These are phyloP conservation scores for Aphyosemion australe DNA, from an alignment of 2,113 vertebrate genomes.

Conservation along the genomic window DNA sequence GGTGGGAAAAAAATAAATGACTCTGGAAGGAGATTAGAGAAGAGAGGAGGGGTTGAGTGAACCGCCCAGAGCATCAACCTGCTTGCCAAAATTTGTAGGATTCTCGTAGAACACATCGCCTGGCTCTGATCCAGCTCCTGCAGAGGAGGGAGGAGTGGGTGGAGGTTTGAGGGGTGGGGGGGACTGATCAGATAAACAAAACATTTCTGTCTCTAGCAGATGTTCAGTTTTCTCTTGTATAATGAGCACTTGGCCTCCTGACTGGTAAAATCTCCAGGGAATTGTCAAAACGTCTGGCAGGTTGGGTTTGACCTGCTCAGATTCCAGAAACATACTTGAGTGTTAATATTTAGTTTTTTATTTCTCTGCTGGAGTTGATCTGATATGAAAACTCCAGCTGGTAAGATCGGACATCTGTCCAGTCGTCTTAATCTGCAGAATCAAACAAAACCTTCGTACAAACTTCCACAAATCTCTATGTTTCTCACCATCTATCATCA, in stretches of 20 bases:
- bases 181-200: slow-evolving; percentile 38
- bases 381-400: not conserved
- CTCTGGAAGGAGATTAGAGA: slow-evolving; percentile 21
- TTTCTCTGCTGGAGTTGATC: not conserved
- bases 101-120: slow-evolving; percentile 5
- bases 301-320: slow-evolving; percentile 14
- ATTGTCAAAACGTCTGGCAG: slow-evolving; percentile 9
- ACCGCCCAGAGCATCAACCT: not conserved
- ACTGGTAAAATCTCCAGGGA: slow-evolving; percentile 20
- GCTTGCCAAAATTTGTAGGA: slow-evolving; percentile 41
- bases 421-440: too few species aligned
- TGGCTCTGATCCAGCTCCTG: slow-evolving; percentile 39
- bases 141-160: slow-evolving; percentile 28
- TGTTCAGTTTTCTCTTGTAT: slow-evolving; percentile 38
- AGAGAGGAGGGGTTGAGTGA: slow-evolving; percentile 6
- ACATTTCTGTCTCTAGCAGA: slow-evolving; percentile 46
- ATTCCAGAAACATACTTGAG: not conserved
- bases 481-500: too few species aligned
- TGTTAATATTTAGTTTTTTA: not conserved
- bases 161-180: slow-evolving; percentile 12
- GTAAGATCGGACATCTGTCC: too few species aligned
- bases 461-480: too few species aligned
- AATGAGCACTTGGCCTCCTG: too few species aligned
- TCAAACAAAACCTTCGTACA: too few species aligned
- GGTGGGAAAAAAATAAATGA: not conserved